phyloP scores from a whole-genome alignment of 2,797 vertebrate species.

The Acanthurus lineatus region DNA sequence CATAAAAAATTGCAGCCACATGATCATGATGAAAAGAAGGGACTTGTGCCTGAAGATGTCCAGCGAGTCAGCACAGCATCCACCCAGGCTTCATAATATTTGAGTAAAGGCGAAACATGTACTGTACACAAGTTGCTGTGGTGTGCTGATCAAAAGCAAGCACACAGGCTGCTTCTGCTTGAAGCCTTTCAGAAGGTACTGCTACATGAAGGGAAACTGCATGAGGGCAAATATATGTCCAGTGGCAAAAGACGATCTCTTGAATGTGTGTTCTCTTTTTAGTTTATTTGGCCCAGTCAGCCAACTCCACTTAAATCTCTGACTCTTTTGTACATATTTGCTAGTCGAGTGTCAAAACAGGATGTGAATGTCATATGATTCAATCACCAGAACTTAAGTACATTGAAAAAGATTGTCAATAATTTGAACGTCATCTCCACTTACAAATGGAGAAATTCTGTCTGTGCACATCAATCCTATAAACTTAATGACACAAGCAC shows the following conservation, averaged over 20 bases:
- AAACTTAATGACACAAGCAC: slow-evolving; percentile 6
- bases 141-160: slow-evolving; percentile 59
- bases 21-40: background rate
- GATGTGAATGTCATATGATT: no score
- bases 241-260: slow-evolving; percentile 55
- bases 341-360: no score
- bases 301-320: slow-evolving; percentile 10
- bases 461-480: no score
- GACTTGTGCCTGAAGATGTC: background rate
- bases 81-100: slow-evolving; percentile 14
- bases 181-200: slow-evolving; percentile 42
- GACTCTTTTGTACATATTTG: background rate
- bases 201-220: slow-evolving; percentile 56
- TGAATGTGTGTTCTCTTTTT: slow-evolving; percentile 41
- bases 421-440: no score
- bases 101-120: slow-evolving; percentile 25
- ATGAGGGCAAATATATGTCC: slow-evolving; percentile 52
- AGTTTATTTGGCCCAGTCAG: slow-evolving; percentile 52
- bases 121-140: slow-evolving; percentile 33
- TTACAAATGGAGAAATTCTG: no score
- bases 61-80: background rate
- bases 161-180: slow-evolving; percentile 22
- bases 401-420: no score
- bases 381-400: no score
- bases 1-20: background rate